Conservation (phyloP, 2,797 vertebrate species). For the Pteropus rufus region DNA sequence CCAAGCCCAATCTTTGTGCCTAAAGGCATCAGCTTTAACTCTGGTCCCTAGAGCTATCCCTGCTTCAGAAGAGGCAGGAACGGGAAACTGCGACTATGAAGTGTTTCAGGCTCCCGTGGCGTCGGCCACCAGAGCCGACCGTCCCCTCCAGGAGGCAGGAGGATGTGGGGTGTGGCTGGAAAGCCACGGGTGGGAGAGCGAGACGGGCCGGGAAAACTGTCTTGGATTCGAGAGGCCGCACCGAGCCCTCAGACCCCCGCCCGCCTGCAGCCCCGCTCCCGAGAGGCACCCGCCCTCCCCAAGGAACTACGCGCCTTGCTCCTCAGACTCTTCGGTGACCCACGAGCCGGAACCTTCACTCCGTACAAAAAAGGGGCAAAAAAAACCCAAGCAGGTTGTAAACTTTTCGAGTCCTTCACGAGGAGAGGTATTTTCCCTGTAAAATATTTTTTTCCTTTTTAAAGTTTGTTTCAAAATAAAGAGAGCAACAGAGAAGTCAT, state of each 20-base stretch:
- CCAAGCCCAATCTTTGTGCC: neutral
- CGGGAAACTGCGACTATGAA: neutral
- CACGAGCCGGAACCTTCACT: constrained; percentile 55
- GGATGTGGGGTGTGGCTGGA: neutral
- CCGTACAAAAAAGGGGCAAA: constrained; percentile 50
- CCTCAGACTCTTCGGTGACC: constrained; percentile 62
- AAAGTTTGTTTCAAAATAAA: constrained; percentile 74
- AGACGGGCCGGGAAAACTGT: neutral
- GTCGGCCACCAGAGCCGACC: neutral
- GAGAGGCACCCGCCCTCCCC: no score
- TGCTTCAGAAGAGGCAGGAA: neutral
- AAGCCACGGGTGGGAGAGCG: neutral
- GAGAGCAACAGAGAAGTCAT: constrained; percentile 69
- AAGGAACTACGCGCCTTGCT: constrained; percentile 8
- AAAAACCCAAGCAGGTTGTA: constrained; percentile 74
- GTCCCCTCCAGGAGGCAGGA: neutral
- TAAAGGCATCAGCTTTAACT: neutral
- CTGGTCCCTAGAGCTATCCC: neutral
- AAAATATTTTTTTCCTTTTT: constrained; percentile 64
- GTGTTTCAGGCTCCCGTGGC: neutral
- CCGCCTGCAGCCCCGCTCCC: neutral
- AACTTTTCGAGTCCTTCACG: constrained; percentile 72
- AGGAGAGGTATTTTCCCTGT: constrained; percentile 76
- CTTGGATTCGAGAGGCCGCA: neutral
- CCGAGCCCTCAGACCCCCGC: neutral